Evolutionary conservation across 2,113 vertebrate species (phyloP), one percentile per base, ranked within the genome.

Genomic region (Oophaga pumilio): DNA sequence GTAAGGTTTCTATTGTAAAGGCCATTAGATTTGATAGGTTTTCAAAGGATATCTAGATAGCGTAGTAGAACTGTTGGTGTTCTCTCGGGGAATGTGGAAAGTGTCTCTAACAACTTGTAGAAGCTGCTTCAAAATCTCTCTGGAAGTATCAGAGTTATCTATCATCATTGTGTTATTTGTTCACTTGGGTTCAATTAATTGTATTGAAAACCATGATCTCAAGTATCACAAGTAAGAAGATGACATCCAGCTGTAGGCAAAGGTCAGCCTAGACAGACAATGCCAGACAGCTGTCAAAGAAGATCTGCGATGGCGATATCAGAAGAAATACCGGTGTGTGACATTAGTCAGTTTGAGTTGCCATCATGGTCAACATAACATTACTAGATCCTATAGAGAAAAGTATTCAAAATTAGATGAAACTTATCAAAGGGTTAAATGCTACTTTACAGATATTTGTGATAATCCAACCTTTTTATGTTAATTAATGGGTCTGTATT

Each of bases 101-200:
- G 79, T 82, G 79, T 62, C 49, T 60, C 59, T 9, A 62, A 64
- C 57, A 22, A 82, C 79, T 64, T 82, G 79, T 82, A 82, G 59
- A 59, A 82, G 57, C 57, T 20, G 26, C 57, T 60, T 53, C 50
- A 15, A 43, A 20, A 62, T 81, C 26, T 82, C 79, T n/a, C 2
- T 64, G 59, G 59, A n/a, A 82, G 59, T 43, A 43, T 2, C 79
- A 82, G 50, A 77, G 79, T 82, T 82, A 82, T 82, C 79, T 62
- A 82, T 82, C 79, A 82, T 82, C 79, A 3, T 82, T 64, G 79
- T 82, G 59, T 82, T 82, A 82, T 82, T 82, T 7, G 18, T 82
- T 64, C 79, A 64, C 79, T 64, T 49, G 79, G 79, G 79, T 82
- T 82, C 79, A 82, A 82, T 82, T 82, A 82, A 82, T 82, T 22